Percentiles rank a stretch among this genome's conserved stretches.
Conservation (phyloP, 2,797 vertebrate species). For the Channa striata region DNA sequence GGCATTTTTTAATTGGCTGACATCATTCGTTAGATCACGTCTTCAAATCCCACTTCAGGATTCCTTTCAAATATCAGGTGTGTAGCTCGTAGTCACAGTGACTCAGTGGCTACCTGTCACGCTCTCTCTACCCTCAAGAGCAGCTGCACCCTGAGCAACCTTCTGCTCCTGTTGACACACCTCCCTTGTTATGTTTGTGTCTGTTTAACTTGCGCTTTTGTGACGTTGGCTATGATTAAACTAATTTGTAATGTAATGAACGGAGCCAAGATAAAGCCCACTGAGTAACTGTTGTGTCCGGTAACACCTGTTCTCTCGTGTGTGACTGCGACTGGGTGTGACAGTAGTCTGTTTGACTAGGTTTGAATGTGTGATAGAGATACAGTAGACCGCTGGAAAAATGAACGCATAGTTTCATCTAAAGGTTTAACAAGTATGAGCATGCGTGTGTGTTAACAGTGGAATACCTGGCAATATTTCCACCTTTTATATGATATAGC, state of each 20-base stretch:
- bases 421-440: conserved; percentile 20
- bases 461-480: background rate
- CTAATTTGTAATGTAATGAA: conserved; percentile 33
- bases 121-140: background rate
- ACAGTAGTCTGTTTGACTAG: background rate
- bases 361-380: conserved; percentile 5
- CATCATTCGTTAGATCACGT: conserved; percentile 14
- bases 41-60: background rate
- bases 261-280: conserved; percentile 25
- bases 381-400: background rate
- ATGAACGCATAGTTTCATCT: background rate
- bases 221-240: conserved; percentile 29
- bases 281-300: conserved; percentile 25
- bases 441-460: conserved; percentile 2
- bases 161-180: conserved; percentile 24
- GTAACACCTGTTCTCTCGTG: conserved; percentile 47
- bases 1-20: background rate
- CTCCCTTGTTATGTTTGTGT: conserved; percentile 8
- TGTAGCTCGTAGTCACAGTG: background rate
- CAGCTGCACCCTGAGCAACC: conserved; percentile 7
- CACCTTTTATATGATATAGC: background rate
- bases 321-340: conserved; percentile 32
- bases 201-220: conserved; percentile 9
- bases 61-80: background rate
- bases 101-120: background rate